Conservation (phyloP, 2,888 invertebrate genomes). For the Sphaeridia pumilis region DNA sequence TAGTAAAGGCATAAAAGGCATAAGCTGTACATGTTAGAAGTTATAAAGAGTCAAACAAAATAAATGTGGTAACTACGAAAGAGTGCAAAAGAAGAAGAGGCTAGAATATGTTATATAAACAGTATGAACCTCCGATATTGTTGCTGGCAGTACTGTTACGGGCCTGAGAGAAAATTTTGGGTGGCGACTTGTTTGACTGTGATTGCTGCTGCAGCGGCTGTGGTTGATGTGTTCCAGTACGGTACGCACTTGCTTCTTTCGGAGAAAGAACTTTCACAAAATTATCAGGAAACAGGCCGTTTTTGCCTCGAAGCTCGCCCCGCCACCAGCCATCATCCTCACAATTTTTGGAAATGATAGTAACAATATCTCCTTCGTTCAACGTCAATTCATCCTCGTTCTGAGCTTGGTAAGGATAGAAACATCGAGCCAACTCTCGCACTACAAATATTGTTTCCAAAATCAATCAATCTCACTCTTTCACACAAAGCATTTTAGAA, state of each 20-base stretch:
- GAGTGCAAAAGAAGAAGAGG: too few relatives aligned
- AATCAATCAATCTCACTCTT: neutral
- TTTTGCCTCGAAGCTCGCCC: constrained; percentile 76
- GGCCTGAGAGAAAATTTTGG: constrained; percentile 25
- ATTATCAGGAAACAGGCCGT: constrained; percentile 96
- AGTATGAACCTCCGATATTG: neutral
- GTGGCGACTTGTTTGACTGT: neutral
- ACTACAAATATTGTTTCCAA: constrained; percentile 42
- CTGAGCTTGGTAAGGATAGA: constrained; percentile 77
- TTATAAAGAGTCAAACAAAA: too few relatives aligned
- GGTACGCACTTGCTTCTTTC: constrained; percentile 19
- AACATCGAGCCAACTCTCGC: constrained; percentile 64
- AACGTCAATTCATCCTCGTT: constrained; percentile 92
- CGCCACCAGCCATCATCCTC: constrained; percentile 98
- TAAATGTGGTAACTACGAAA: too few relatives aligned
- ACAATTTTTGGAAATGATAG: constrained; percentile 73
- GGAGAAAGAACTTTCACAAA: constrained; percentile 61
- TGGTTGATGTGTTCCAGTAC: too few relatives aligned
- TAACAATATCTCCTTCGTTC: constrained; percentile 73
- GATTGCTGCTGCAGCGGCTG: too few relatives aligned
- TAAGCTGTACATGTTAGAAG: too few relatives aligned
- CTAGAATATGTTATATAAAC: neutral
- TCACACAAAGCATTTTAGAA: neutral
- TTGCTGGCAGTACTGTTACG: constrained; percentile 16
- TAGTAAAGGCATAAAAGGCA: too few relatives aligned